Percentiles rank a stretch among this genome's conserved stretches.
phyloP scores from a whole-genome alignment of 2,888 invertebrate species.

The Microctonus brassicae region DNA sequence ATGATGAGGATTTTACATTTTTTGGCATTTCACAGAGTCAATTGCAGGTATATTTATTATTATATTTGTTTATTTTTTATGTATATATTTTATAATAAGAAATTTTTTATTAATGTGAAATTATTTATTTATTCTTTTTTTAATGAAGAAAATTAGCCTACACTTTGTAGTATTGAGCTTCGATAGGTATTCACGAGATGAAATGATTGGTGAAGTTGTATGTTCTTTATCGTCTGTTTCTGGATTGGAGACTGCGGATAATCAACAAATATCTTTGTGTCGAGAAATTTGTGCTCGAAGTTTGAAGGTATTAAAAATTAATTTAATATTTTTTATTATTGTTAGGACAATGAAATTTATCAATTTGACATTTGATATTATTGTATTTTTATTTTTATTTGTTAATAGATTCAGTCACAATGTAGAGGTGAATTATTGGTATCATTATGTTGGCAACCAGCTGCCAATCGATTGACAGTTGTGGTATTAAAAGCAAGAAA shows the following conservation, averaged over 20 bases:
- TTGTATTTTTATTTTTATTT: constrained; percentile 22
- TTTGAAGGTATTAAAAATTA: constrained; percentile 79
- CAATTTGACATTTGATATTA: neutral
- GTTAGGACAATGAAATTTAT: no score
- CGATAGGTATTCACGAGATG: constrained; percentile 93
- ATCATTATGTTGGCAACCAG: constrained; percentile 98
- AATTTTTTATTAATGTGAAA: neutral
- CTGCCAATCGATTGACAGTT: constrained; percentile 94
- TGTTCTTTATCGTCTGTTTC: constrained; percentile 79
- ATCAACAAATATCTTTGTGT: constrained; percentile 85
- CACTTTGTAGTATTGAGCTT: constrained; percentile 93
- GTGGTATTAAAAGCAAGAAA: constrained; percentile 97
- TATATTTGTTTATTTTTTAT: neutral
- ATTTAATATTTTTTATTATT: neutral
- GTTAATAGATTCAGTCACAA: constrained; percentile 85
- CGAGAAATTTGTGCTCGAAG: constrained; percentile 94
- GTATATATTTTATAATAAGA: neutral
- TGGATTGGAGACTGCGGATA: constrained; percentile 79
- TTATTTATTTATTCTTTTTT: constrained; percentile 8
- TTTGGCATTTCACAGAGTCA: constrained; percentile 92
- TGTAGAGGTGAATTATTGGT: constrained; percentile 95
- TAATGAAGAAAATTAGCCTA: constrained; percentile 83
- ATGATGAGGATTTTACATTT: constrained; percentile 99
- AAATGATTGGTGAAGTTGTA: constrained; percentile 97
- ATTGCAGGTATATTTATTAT: constrained; percentile 72